Base-by-base conservation (phyloP, 2,888 invertebrate species). In the Desoria tigrina region DNA sequence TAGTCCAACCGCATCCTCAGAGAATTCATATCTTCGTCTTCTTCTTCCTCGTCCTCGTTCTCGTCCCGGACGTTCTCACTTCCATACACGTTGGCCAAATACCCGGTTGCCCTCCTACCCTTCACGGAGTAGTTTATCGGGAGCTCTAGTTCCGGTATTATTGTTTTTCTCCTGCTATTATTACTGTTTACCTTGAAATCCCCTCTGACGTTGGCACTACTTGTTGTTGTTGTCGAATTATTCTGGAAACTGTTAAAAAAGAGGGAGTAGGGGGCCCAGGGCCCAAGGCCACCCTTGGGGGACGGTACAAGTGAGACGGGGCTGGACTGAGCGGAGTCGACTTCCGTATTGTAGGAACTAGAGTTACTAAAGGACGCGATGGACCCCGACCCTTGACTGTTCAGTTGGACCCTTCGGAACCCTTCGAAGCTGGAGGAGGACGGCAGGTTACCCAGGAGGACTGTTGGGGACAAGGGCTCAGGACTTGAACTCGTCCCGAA, bases 251-350 rank as follows among this genome's bases (percentile, higher is more conserved):
- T 58, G 39, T 64, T 61, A 50, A 68, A 68, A 55, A 68, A 68
- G 3, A 65, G n/a, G 26, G 62, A 61, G 42, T 68, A 68, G 58
- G 68, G 68, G 57, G 62, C 65, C 68, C 68, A 68, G 57, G 68
- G 61, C 57, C 61, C 65, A 16, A 45, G 45, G 21, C 51, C 51
- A 2, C 32, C 55, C 7, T 27, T 9, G 9, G 55, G 55, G 11
- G 55, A 55, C 4, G 45, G n/a, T 2, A 55, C 55, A 26, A 55
- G 28, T 2, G 28, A 28, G 2, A 18, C 27, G 6, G 55, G 55
- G 26, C 55, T 55, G 11, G 55, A 55, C 32, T 55, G 55, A 14
- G 55, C 55, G 7, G 55, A 55, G 21, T 28, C 26, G n/a, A 55
- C 55, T 45, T 45, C 45, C 16, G 45, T 45, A 45, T 16, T 18